phyloP scores from a whole-genome alignment of 2,113 vertebrate species.

The Myiozetetes cayanensis region DNA sequence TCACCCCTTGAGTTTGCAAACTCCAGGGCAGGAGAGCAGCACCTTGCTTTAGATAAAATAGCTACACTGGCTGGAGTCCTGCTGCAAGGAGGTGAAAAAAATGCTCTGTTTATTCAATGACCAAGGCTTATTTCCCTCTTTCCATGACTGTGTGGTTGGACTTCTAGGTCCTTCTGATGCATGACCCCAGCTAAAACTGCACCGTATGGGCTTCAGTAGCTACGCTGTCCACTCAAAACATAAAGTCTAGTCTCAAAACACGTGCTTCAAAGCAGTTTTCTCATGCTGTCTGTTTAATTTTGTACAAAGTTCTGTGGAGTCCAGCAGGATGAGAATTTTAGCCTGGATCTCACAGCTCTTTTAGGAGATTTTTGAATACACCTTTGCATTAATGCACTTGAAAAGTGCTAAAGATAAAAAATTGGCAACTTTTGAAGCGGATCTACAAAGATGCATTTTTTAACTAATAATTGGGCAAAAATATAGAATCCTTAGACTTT shows the following conservation, averaged over 20 bases:
- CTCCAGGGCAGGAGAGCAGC: not conserved
- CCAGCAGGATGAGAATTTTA: not conserved
- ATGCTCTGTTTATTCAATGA: not conserved
- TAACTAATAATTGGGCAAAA: not conserved
- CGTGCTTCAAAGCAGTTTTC: not conserved
- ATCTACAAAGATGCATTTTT: not conserved
- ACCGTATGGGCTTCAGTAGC: not conserved
- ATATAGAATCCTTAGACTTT: not conserved
- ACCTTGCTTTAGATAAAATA: not conserved
- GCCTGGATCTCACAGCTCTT: not conserved
- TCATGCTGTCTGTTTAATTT: not conserved
- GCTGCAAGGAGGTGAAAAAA: not conserved
- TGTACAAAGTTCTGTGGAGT: not conserved
- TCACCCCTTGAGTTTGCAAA: not conserved
- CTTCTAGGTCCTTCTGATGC: not conserved
- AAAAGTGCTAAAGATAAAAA: not conserved
- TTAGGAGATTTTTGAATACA: not conserved
- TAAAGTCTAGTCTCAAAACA: not conserved
- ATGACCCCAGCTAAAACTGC: not conserved
- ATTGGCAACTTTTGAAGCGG: not conserved
- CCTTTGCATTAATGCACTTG: not conserved
- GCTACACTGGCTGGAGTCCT: not conserved
- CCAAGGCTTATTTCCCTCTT: not conserved
- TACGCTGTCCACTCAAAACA: not conserved
- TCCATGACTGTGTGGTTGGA: not conserved